phyloP scores from a whole-genome alignment of 2,113 vertebrate genomes.

The Acrocephalus arundinaceus region DNA sequence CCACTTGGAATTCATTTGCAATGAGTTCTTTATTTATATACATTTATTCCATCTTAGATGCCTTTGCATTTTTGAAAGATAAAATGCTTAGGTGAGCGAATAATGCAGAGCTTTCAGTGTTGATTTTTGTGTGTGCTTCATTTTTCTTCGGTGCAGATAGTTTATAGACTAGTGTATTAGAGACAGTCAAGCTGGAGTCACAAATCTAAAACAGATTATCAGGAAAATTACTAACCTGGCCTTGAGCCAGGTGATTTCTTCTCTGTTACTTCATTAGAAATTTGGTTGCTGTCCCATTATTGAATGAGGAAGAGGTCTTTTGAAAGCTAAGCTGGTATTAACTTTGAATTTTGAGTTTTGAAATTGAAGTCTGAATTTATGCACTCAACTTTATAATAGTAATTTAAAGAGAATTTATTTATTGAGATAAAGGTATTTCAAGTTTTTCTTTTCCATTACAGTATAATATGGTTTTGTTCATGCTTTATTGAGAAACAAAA shows the following conservation, averaged over 20 bases:
- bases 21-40: neutral
- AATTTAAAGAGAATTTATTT: neutral
- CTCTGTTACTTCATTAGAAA: neutral
- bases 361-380: neutral
- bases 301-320: neutral
- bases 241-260: conserved; percentile 16
- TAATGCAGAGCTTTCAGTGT: neutral
- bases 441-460: neutral
- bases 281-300: neutral
- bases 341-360: neutral
- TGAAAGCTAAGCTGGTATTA: neutral
- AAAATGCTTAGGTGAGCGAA: neutral
- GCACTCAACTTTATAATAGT: neutral
- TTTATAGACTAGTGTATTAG: neutral
- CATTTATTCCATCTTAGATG: neutral
- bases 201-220: conserved; percentile 16
- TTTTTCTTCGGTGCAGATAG: neutral
- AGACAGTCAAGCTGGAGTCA: neutral
- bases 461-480: neutral
- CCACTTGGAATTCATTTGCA: neutral
- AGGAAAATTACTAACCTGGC: conserved; percentile 38
- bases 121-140: neutral
- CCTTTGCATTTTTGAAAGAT: neutral
- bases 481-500: neutral
- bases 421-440: neutral